phyloP scores from a whole-genome alignment of 2,888 invertebrate genomes.

The Aphodius sticticus region DNA sequence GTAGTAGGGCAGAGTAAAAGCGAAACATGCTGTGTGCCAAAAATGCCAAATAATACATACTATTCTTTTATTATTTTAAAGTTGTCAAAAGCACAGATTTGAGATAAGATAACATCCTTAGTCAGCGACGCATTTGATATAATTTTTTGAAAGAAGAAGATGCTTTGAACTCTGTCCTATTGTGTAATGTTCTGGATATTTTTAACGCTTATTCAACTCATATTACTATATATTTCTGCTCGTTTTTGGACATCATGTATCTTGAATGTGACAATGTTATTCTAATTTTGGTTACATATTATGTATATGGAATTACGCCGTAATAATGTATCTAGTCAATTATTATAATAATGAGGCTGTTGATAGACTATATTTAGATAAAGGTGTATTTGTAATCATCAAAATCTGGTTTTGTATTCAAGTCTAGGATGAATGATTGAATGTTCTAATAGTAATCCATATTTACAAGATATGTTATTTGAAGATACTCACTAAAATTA shows the following conservation, averaged over 20 bases:
- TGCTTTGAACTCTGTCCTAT: not conserved
- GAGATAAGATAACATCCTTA: too few species aligned
- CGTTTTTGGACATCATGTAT: not conserved
- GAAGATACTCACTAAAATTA: not conserved
- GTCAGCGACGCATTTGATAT: too few species aligned
- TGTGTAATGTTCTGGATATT: not conserved
- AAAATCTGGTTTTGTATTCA: not conserved
- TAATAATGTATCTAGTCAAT: slow-evolving; percentile 4
- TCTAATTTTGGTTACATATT: not conserved
- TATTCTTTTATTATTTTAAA: not conserved
- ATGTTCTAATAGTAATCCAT: too few species aligned
- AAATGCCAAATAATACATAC: not conserved
- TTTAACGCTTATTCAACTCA: not conserved
- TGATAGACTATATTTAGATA: not conserved
- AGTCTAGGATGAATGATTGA: too few species aligned
- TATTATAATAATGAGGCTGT: not conserved
- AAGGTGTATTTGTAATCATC: not conserved
- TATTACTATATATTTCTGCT: not conserved
- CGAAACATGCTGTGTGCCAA: too few species aligned
- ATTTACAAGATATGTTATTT: not conserved
- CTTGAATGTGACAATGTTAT: not conserved
- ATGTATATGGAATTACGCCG: not conserved
- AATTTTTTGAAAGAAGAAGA: too few species aligned
- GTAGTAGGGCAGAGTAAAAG: not conserved
- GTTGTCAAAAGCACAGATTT: too few species aligned